phyloP scores from a whole-genome alignment of 2,797 vertebrate genomes.

The Enteromius paludinosus region DNA sequence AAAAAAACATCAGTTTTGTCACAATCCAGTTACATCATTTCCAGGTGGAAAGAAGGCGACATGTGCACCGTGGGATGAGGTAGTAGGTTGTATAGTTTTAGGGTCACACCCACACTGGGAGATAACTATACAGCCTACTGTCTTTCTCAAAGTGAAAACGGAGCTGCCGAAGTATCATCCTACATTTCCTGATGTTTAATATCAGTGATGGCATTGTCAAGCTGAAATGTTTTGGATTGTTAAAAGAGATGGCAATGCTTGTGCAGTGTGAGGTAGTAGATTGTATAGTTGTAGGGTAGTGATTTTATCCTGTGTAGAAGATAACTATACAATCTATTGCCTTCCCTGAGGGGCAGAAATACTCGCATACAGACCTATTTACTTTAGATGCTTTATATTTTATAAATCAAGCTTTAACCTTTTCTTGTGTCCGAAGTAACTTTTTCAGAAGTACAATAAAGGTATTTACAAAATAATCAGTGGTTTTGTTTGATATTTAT shows the following conservation, averaged over 20 bases:
- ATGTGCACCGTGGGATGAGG: constrained; percentile 92
- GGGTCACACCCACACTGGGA: constrained; percentile 99
- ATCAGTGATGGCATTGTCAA: constrained; percentile 7
- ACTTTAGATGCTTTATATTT: background rate
- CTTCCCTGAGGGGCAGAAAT: constrained; percentile 89
- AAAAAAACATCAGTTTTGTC: background rate
- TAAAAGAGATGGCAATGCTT: constrained; percentile 70
- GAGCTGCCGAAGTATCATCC: constrained; percentile 7
- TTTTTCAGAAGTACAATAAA: constrained; percentile 8
- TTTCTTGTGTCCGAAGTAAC: background rate
- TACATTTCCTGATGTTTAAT: background rate
- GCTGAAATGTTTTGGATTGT: background rate
- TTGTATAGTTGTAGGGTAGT: constrained; percentile 98
- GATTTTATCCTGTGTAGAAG: constrained; percentile 93
- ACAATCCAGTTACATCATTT: constrained; percentile 14
- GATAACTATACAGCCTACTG: constrained; percentile 99
- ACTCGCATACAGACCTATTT: constrained; percentile 8
- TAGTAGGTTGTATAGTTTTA: constrained; percentile 99
- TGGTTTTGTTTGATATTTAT: background rate
- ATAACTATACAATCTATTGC: constrained; percentile 98
- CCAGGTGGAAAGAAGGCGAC: constrained; percentile 52
- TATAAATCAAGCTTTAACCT: background rate
- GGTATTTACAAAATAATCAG: background rate
- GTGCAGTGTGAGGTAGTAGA: constrained; percentile 96
- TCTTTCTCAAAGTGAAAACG: constrained; percentile 93